These are phyloP conservation scores for Hypomecis atomaria DNA, from an alignment of 2,888 invertebrate genomes.

Conservation along the genomic window DNA sequence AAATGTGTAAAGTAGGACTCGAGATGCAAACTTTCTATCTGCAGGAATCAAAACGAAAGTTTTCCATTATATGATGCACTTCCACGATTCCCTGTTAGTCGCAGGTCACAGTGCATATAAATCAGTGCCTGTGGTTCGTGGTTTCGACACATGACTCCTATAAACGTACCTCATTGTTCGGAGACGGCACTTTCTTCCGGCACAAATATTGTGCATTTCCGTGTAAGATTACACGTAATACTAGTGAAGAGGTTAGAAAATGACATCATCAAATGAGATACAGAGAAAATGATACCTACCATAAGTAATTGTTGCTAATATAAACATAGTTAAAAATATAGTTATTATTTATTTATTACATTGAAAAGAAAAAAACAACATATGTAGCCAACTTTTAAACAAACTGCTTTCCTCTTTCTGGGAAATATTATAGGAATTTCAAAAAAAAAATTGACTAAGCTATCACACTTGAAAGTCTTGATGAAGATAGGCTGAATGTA, in stretches of 20 bases:
- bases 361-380: too few species aligned
- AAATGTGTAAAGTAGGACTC: background rate
- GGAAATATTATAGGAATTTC: too few species aligned
- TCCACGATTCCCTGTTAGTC: constrained; percentile 47
- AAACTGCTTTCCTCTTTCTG: too few species aligned
- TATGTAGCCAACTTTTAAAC: too few species aligned
- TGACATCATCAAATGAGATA: too few species aligned
- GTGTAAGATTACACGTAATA: constrained; percentile 24
- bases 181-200: constrained; percentile 61
- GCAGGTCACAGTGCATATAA: constrained; percentile 52
- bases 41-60: constrained; percentile 29
- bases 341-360: too few species aligned
- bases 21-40: background rate
- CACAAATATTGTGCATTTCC: constrained; percentile 49
- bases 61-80: constrained; percentile 36
- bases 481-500: too few species aligned
- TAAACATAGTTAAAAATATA: too few species aligned
- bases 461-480: too few species aligned
- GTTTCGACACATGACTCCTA: constrained; percentile 58
- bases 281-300: too few species aligned
- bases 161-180: constrained; percentile 64
- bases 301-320: too few species aligned
- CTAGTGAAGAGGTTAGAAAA: background rate
- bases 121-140: constrained; percentile 55
- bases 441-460: too few species aligned